Conservation (phyloP, 2,113 vertebrate species). For the Xenotilapia flavipinnis region DNA sequence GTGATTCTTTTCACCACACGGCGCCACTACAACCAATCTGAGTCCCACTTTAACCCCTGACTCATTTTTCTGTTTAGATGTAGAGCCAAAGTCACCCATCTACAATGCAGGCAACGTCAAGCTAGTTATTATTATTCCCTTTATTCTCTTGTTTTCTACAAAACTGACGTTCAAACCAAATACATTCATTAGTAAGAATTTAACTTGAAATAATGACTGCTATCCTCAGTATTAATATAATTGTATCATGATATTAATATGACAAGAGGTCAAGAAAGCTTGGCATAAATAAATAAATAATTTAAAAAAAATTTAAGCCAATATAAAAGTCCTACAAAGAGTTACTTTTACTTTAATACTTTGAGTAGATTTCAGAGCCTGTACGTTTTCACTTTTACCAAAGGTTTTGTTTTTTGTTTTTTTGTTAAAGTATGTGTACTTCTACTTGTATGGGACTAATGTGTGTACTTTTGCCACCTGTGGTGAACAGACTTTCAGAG, state of each 20-base stretch:
- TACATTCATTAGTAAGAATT: neutral
- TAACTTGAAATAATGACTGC: neutral
- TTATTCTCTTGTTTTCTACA: neutral
- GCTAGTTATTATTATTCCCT: neutral
- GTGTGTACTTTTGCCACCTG: neutral
- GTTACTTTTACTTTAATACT: neutral
- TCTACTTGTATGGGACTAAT: neutral
- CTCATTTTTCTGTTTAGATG: neutral
- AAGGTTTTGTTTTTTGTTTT: neutral
- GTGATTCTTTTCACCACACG: neutral
- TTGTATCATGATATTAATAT: neutral
- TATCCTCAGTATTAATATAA: neutral
- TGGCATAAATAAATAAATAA: neutral
- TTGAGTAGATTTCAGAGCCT: neutral
- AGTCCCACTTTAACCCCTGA: neutral
- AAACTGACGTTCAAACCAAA: neutral
- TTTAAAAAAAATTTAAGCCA: fast-evolving
- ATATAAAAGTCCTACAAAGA: neutral
- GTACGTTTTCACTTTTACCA: neutral
- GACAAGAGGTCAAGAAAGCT: neutral
- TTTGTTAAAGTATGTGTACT: neutral
- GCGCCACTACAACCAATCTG: neutral
- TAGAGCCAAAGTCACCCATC: neutral
- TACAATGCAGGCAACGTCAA: neutral
- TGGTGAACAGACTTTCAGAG: neutral